Base-by-base conservation (phyloP, 2,888 invertebrate genomes). In the Azorinus chamasolen region DNA sequence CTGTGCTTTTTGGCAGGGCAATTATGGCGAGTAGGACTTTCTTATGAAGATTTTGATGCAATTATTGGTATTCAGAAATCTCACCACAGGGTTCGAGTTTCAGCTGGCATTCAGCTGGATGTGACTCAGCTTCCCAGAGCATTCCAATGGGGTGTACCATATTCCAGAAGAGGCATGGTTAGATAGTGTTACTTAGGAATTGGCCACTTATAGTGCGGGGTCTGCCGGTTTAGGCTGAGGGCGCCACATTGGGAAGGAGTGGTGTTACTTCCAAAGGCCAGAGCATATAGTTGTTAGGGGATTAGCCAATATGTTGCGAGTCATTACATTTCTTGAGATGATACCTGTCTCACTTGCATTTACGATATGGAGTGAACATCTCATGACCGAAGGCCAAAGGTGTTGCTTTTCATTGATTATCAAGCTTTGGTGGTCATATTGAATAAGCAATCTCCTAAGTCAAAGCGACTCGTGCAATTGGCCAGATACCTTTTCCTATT, bases 21-120 rank as follows among this genome's bases (percentile, higher is more conserved):
- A 41, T 68, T 24, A 48, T 54, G 8, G 53, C 63, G 6, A 62
- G 55, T 32, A 48, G 63, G n/a, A 68, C 72, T 1, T 77, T 62
- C 22, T 62, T 32, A 12, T 45, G 71, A 18, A 24, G 68, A n/a
- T 46, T 63, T 14, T 51, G 76, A 64, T 46, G 43, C 41, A 0
- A 59, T 61, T 45, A 55, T 53, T 1, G n/a, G 45, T 10, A 50
- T 45, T 3, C 24, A 32, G 48, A 66, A 41, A 37, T 39, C 41
- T 10, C 41, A 66, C 25, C 66, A 71, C 43, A 57, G 20, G 39
- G 53, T 71, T 27, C 27, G 66, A 41, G 20, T 71, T 10, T 58
- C 27, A 14, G 14, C 20, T 16, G 39, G n/a, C 14, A 27, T 76
- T 5, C 61, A 48, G 24, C 55, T 59, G 12, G 71, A 39, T 64